Evolutionary conservation across 1,140 invertebrate species (phyloP), one percentile per base, ranked within the genome.

Genomic region (Elysia chlorotica): DNA sequence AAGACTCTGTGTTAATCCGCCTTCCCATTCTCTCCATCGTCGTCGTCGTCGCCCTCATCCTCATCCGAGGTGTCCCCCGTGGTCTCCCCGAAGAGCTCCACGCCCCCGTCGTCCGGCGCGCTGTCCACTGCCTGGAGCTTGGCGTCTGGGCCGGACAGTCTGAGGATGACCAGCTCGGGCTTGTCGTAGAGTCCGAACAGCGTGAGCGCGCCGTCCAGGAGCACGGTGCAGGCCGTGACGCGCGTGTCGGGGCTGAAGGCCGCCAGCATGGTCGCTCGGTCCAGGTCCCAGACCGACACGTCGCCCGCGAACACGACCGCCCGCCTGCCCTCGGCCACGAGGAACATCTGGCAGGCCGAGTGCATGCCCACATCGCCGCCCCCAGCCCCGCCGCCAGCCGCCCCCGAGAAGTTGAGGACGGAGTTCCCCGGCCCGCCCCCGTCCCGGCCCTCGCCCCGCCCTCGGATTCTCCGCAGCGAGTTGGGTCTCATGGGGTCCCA

Each of bases 181-280:
- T 78, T 79, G 23, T 88, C 88, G 65, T 85, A 85, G 19, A 90
- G 76, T 1, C 89, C 93, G 67, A 95, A 86, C 0, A 94, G 90
- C 1, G 95, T 89, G 54, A 91, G 89, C 28, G 90, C 89, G 0
- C 94, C 94, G 63, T 92, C 91, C 38, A 91, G 88, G 6, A 92
- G 89, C 23, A 95, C 89, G 81, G 94, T 92, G 82, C 93, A 94
- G 0, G 93, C 92, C 28, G 91, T 92, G 62, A 95, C 92, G 35
- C 91, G 89, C 71, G 90, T 87, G 75, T 92, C 90, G 30, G 94
- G 92, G 6, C 93, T 93, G 88, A 93, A 93, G 19, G 94, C 92
- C 31, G 93, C 91, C 78, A 95, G 88, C 35, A 93, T 79, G 91
- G 90, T 28, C 93, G 93, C 33, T 25, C 79, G 67, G 21, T 84